Evolutionary conservation across 35 echinoderm and acorn worm species (phyloP), one percentile per base, ranked within the genome.

Genomic region (Ophioderma brevispina): DNA sequence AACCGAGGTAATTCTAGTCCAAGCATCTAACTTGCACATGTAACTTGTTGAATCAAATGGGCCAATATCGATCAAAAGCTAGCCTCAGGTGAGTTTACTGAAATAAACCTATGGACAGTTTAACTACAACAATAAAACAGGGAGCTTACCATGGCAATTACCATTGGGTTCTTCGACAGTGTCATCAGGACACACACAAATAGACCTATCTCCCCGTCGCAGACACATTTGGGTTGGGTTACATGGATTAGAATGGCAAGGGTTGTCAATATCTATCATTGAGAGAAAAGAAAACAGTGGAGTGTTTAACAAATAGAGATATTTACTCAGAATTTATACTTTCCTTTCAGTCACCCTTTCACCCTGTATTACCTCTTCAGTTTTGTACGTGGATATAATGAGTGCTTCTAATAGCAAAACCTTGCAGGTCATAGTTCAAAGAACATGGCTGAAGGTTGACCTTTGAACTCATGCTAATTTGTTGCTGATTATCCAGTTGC

Each of bases 131-230:
- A 23, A 76, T 17, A 39, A 37, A 4, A 36, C 31, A 31, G 13
- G 36, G 34, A 91, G 1, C 89, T 81, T 8, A 32, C 84, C 52
- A 13, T 42, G 34, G 36, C 89, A 84, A 13, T 31, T 32, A 75
- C n/a, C 81, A 84, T 1, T 1, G 19, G 25, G 0, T 32, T 19
- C 63, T 39, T 17, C 17, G 41, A 17, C 17, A 46, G 41, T 46
- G 5, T 4, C 37, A 86, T 2, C 84, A 75, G 88, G 49, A 30
- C 31, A 79, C 32, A 39, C 31, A n/a, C 1, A 86, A 75, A 86
- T 1, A 86, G 32, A 86, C 34, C 50, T 35, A 40, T 40, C 23
- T 8, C 25, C 75, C 4, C 75, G 75, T 76, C n/a, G 75, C 10
- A 76, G 75, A 25, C 75, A 31, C n/a, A 31, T 76, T 76, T 35